Evolutionary conservation across 2,113 vertebrate genomes (phyloP).

Genomic region (Verasper variegatus): DNA sequence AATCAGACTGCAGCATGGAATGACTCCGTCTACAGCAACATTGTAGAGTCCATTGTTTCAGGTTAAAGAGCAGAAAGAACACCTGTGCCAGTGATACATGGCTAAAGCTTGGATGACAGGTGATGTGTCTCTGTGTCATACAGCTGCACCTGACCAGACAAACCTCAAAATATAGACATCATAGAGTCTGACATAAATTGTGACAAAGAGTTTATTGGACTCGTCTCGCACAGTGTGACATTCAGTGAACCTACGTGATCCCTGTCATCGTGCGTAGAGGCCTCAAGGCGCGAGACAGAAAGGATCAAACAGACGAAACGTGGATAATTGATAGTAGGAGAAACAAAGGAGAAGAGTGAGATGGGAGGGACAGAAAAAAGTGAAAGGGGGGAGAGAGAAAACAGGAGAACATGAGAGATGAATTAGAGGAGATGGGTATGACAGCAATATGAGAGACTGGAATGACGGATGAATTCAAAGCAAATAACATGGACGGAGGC

Average conservation of each 20-base stretch:
- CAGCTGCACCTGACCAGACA: not conserved
- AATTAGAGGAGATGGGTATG: conserved; percentile 10
- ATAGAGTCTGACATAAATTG: not conserved
- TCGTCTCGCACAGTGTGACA: conserved; percentile 6
- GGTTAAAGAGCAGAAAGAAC: no score
- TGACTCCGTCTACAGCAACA: not conserved
- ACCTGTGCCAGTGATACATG: no score
- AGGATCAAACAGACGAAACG: not conserved
- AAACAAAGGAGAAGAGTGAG: not conserved
- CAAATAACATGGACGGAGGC: conserved; percentile 28
- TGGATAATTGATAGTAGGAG: not conserved
- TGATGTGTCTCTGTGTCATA: not conserved
- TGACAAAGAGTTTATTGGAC: no score
- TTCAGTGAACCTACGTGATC: not conserved
- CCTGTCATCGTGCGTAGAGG: not conserved
- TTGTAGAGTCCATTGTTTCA: no score
- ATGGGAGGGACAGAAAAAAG: not conserved
- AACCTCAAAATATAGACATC: not conserved
- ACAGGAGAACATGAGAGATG: conserved; percentile 17
- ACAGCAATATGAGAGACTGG: conserved; percentile 19
- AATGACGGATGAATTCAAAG: conserved; percentile 37
- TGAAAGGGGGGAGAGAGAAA: not conserved
- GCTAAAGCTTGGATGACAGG: not conserved
- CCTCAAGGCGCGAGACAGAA: not conserved
- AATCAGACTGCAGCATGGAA: not conserved